Percentiles rank a stretch among this genome's conserved stretches.
Evolutionary conservation across 2,888 invertebrate species (phyloP).

Genomic region (Tethea ocularis): DNA sequence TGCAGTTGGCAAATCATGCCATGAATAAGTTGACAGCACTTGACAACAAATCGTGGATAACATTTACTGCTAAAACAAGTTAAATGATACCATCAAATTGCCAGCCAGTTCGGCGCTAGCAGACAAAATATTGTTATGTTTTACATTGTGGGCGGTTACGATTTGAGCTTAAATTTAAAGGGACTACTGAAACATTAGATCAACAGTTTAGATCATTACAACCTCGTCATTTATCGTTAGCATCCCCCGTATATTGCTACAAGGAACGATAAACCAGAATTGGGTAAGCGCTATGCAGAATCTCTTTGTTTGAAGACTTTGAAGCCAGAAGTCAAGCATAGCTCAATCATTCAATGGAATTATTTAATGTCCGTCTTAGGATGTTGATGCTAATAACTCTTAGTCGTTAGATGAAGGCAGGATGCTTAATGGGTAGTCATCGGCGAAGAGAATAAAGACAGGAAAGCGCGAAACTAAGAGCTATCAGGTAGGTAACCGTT

Average conservation of each 20-base stretch:
- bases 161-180: background rate
- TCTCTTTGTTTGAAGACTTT: background rate
- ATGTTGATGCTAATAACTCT: too few relatives aligned
- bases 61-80: constrained; percentile 1
- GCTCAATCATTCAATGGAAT: background rate
- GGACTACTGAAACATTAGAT: background rate
- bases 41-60: constrained; percentile 23
- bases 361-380: too few relatives aligned
- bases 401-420: too few relatives aligned
- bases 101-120: constrained; percentile 4
- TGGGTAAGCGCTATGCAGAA: background rate
- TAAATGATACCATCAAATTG: background rate
- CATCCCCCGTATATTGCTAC: background rate
- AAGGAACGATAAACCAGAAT: background rate
- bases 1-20: background rate
- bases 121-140: constrained; percentile 2
- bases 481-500: background rate
- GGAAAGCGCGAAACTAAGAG: background rate
- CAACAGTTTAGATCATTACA: background rate
- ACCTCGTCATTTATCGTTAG: background rate
- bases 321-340: background rate
- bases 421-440: too few relatives aligned
- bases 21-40: background rate
- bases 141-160: background rate
- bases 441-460: background rate